Base-by-base conservation (phyloP, 1,140 invertebrate genomes). In the Drosophila sproati region DNA sequence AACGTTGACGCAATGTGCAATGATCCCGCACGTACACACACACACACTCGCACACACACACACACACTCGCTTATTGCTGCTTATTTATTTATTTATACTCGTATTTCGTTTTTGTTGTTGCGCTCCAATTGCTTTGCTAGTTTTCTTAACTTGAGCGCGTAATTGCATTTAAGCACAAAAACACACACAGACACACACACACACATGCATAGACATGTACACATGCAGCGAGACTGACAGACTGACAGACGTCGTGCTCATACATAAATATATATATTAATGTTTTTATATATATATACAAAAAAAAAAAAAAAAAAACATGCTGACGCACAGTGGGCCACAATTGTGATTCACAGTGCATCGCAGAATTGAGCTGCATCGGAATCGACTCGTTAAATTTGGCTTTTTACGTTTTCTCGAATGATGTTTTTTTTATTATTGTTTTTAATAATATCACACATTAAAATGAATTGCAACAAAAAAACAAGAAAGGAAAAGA, bases 1-100 rank as follows among this genome's bases (percentile, higher is more conserved):
- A 88, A 89, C 85, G 80, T 80, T 88, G 83, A 89, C 85, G 85
- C 80, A 89, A 88, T 88, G 77, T 88, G 83, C 85, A 89, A 88
- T 88, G 83, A 88, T 88, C 83, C 83, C 83, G 77, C 74, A 68
- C 73, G 72, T 64, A 81, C 54, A 83, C 70, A 62, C 48, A 72
- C 52, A 68, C 70, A 75, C 62, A 72, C 62, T 72, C 32, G 56
- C 37, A 51, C 47, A 56, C 63, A 59, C 31, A 2, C 77, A 55
- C 59, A 50, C 48, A 62, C 68, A 68, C 56, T 6, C 20, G 20
- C 12, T 51, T 59, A 55, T 57, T 77, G 63, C 31, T 47, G 68
- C 50, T 73, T 71, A 72, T 71, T 51, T 68, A 68, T 74, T 59
- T 76, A 71, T 57, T 62, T 78, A 69, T 63, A 75, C 67, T 80